Percentiles rank a stretch among this genome's conserved stretches.
phyloP scores from a whole-genome alignment of 2,797 vertebrate species.

The Manis crassicaudata region DNA sequence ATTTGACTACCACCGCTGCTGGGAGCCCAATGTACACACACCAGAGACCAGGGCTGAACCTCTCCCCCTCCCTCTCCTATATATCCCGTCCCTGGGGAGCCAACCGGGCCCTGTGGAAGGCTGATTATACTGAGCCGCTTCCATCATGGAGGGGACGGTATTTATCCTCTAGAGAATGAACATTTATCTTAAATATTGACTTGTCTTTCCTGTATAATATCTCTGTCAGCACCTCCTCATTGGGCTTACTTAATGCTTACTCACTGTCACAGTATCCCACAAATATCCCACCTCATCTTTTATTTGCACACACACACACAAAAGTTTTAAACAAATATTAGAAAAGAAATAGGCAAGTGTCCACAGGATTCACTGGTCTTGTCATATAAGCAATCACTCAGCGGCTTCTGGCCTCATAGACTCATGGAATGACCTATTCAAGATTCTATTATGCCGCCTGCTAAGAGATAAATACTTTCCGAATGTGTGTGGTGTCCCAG shows the following conservation, averaged over 20 bases:
- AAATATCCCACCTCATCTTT: neutral
- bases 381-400: neutral
- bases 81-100: neutral
- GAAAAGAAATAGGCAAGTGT: neutral
- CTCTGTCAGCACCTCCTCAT: neutral
- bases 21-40: neutral
- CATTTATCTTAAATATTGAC: neutral
- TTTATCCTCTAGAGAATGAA: neutral
- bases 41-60: neutral
- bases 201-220: neutral
- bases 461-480: neutral
- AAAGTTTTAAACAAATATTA: neutral
- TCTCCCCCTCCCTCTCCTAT: neutral
- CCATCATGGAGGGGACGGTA: neutral
- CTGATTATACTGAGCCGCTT: neutral
- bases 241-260: neutral
- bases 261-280: neutral
- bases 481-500: neutral
- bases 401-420: neutral
- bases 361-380: neutral
- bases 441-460: neutral
- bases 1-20: neutral
- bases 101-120: neutral
- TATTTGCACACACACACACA: neutral
- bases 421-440: neutral